Evolutionary conservation across 2,888 invertebrate species (phyloP).

Genomic region (Cinara cedri): DNA sequence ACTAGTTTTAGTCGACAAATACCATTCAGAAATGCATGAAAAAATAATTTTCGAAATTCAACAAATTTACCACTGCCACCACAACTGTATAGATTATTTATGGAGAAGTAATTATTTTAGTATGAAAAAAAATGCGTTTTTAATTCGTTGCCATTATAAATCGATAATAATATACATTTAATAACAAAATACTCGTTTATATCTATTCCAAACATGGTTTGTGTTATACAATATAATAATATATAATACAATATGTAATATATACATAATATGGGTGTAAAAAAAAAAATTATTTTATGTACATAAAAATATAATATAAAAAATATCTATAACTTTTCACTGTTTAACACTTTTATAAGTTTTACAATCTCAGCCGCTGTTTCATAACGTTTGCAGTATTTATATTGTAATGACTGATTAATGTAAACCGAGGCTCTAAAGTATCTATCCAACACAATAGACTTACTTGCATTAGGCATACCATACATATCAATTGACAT

Average conservation of each 20-base stretch:
- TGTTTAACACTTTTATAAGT: constrained; percentile 56
- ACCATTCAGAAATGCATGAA: too few species aligned
- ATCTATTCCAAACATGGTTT: not conserved
- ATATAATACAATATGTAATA: too few species aligned
- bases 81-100: too few species aligned
- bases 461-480: constrained; percentile 54
- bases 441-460: constrained; percentile 56
- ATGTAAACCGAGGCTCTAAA: constrained; percentile 58
- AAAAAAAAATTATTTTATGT: not conserved
- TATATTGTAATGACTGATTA: constrained; percentile 54
- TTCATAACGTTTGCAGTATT: constrained; percentile 56
- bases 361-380: constrained; percentile 52
- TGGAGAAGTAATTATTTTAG: too few species aligned
- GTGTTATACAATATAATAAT: too few species aligned
- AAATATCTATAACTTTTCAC: not conserved
- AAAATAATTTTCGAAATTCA: too few species aligned
- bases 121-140: too few species aligned
- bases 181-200: too few species aligned
- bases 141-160: too few species aligned
- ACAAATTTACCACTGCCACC: too few species aligned
- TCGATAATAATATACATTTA: too few species aligned
- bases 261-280: not conserved
- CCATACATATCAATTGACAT: constrained; percentile 55
- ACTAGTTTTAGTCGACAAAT: too few species aligned
- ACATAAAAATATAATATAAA: not conserved